A percentile compares a stretch with the other conserved stretches of the same genome.
These are phyloP conservation scores for Achroia grisella DNA, from an alignment of 1,140 invertebrate species.

Conservation along the genomic window DNA sequence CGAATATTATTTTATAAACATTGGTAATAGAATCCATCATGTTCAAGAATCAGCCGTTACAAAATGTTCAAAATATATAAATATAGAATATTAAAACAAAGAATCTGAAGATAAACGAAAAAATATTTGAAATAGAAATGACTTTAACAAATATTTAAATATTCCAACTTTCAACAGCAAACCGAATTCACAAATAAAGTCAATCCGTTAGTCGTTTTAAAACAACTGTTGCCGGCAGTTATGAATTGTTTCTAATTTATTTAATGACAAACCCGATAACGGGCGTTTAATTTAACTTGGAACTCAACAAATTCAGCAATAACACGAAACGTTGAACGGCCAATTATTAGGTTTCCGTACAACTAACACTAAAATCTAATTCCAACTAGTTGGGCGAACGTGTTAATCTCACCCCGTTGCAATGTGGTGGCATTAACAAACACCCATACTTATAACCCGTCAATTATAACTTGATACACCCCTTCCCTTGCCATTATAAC, in stretches of 20 bases:
- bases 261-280: conserved; percentile 21
- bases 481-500: not conserved
- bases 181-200: not conserved
- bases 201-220: conserved; percentile 4
- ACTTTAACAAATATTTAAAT: not conserved
- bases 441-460: conserved; percentile 12
- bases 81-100: too few relatives aligned
- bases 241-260: conserved; percentile 28
- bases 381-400: conserved; percentile 12
- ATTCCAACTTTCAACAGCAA: too few relatives aligned
- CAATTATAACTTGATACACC: conserved; percentile 1
- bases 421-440: conserved; percentile 16
- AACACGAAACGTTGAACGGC: conserved; percentile 4
- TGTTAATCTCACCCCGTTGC: conserved; percentile 17
- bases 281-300: conserved; percentile 11
- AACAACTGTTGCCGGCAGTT: conserved; percentile 15
- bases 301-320: conserved; percentile 3
- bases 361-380: conserved; percentile 17
- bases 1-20: too few relatives aligned
- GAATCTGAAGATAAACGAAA: too few relatives aligned
- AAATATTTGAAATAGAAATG: too few relatives aligned
- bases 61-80: too few relatives aligned
- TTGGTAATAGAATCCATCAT: too few relatives aligned
- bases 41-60: too few relatives aligned
- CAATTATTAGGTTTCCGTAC: conserved; percentile 12